Percentiles rank a stretch among this genome's conserved stretches.
Evolutionary conservation across 1,140 invertebrate genomes (phyloP).

Genomic region (Drosophila melanica): DNA sequence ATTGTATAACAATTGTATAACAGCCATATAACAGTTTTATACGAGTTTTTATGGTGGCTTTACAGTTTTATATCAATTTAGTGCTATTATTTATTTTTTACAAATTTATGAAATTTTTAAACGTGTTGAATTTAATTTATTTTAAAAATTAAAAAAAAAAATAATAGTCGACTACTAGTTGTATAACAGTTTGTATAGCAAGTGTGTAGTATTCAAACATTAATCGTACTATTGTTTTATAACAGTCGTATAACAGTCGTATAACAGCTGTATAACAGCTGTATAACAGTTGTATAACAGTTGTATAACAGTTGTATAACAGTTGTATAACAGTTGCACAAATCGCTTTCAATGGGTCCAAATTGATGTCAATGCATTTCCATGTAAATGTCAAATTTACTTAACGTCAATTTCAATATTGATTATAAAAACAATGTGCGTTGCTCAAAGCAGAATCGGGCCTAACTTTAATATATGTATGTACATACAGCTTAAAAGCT

Average conservation of each 20-base stretch:
- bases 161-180: background rate
- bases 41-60: no score
- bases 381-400: conserved; percentile 15
- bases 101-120: no score
- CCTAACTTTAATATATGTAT: background rate
- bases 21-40: conserved; percentile 4
- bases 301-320: conserved; percentile 18
- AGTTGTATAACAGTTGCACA: conserved; percentile 15
- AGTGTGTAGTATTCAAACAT: no score
- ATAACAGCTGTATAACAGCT: conserved; percentile 2
- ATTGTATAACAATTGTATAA: conserved; percentile 3
- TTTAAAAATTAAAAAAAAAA: no score
- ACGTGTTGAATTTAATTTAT: no score
- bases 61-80: no score
- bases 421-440: background rate
- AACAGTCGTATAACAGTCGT: conserved; percentile 6
- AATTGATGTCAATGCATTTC: conserved; percentile 23
- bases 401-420: conserved; percentile 11
- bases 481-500: background rate
- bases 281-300: background rate
- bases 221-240: no score
- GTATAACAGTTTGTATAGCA: background rate
- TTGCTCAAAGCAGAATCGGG: conserved; percentile 5
- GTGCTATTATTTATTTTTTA: no score
- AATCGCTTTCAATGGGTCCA: background rate